These are phyloP conservation scores for Chrysemys picta DNA, from an alignment of 2,113 vertebrate genomes.

Conservation along the genomic window DNA sequence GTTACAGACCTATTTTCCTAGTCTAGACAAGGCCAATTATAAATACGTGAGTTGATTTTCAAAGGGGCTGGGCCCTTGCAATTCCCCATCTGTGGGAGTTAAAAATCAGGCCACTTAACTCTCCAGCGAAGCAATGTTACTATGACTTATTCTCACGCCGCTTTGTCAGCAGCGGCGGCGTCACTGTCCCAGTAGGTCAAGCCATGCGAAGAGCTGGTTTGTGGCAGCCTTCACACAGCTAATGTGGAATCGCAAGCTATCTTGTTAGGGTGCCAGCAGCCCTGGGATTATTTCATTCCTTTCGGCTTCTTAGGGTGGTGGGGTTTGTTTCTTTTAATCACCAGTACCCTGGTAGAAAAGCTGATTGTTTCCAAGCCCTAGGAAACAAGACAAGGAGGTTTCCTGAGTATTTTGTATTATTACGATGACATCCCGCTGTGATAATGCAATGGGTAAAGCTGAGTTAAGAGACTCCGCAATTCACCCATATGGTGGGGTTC, in stretches of 20 bases:
- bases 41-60: fast-evolving
- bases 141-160: fast-evolving
- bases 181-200: fast-evolving
- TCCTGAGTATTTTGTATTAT: neutral
- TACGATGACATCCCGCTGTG: neutral
- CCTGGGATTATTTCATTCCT: fast-evolving
- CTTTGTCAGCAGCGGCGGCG: neutral
- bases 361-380: neutral
- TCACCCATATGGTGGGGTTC: neutral
- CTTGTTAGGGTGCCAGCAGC: neutral
- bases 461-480: neutral
- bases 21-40: neutral
- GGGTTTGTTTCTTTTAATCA: neutral
- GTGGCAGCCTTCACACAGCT: neutral
- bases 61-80: fast-evolving
- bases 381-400: neutral
- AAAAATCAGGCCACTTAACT: neutral
- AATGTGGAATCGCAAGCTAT: fast-evolving
- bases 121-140: fast-evolving
- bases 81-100: neutral
- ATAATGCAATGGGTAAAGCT: fast-evolving
- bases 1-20: neutral
- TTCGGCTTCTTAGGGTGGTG: neutral
- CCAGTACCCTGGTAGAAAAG: neutral
- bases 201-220: neutral